Base-by-base conservation (phyloP, 1,140 invertebrate species). In the Drosophila miranda region DNA sequence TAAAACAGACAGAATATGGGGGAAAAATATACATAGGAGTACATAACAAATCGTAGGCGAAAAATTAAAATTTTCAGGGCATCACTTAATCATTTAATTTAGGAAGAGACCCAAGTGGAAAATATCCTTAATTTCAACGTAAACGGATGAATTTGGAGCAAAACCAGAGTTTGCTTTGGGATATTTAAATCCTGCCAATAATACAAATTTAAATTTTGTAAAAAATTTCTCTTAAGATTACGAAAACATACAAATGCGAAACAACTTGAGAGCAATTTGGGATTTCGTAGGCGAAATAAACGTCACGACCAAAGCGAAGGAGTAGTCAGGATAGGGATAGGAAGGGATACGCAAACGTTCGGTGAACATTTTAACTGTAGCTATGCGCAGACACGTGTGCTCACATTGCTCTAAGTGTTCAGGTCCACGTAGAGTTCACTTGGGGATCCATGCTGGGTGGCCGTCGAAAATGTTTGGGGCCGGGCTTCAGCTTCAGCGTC, bases 11-110 rank as follows among this genome's bases (percentile, higher is more conserved):
- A 21, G 44, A 46, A 46, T 19, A 46, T 34, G 6, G 8, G 21
- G 9, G 45, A 73, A 73, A 73, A 43, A 41, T 23, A 70, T 67
- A 67, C 46, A 67, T 51, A 30, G 16, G 23, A n/a, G 26, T 57
- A 67, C 16, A 51, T 43, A 76, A 69, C 72, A 75, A 76, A 43
- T 43, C 9, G 41, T 19, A 48, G 45, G 41, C 38, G 34, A 58
- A 50, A 74, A 78, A 81, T 75, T 86, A 64, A 61, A 86, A 81
- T 81, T 84, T 67, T 55, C 58, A 71, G 50, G 44, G 75, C 55
- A 38, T 75, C 34, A 58, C 53, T 63, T 38, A 38, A 13, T 13
- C 1, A 38, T 69, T 66, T 49, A 62, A 73, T 76, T 64, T 50
- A 46, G 30, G 46, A 45, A 51, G 23, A 45, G 58, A 61, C 41